Conservation (phyloP, 1,140 invertebrate species). For the Hirudo medicinalis region DNA sequence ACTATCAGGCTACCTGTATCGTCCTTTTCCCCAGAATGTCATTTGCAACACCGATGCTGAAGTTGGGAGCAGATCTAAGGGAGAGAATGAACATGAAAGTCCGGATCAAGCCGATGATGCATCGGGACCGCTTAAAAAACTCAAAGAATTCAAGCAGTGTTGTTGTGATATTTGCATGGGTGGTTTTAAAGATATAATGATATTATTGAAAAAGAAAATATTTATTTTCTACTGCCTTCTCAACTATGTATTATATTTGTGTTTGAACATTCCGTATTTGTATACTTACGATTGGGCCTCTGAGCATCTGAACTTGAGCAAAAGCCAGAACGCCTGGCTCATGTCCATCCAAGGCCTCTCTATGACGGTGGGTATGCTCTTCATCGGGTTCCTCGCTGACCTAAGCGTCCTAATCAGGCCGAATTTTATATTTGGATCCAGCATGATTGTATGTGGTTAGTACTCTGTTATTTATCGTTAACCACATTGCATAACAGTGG, state of each 20-base stretch:
- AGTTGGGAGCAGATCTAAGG: background rate
- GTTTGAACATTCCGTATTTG: conserved; percentile 21
- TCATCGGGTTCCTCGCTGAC: conserved; percentile 21
- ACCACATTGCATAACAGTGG: background rate
- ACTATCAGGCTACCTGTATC: conserved; percentile 16
- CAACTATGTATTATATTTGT: conserved; percentile 18
- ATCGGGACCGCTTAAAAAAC: too few species aligned
- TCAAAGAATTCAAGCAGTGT: background rate
- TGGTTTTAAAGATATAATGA: background rate
- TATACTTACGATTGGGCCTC: conserved; percentile 19
- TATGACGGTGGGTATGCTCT: conserved; percentile 19
- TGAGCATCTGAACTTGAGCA: conserved; percentile 36
- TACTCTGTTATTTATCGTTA: too few species aligned
- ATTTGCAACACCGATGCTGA: background rate
- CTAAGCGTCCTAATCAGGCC: conserved; percentile 5
- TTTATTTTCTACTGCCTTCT: conserved; percentile 20
- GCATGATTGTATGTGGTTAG: conserved; percentile 5
- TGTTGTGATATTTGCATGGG: background rate
- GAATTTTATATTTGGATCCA: conserved; percentile 17
- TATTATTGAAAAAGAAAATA: background rate
- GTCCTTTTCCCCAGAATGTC: background rate
- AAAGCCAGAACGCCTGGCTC: conserved; percentile 3
- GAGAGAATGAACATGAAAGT: too few species aligned
- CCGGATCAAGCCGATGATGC: too few species aligned
- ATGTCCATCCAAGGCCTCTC: conserved; percentile 21